Conservation (phyloP, 1,140 invertebrate species). For the Acromyrmex charruanus region DNA sequence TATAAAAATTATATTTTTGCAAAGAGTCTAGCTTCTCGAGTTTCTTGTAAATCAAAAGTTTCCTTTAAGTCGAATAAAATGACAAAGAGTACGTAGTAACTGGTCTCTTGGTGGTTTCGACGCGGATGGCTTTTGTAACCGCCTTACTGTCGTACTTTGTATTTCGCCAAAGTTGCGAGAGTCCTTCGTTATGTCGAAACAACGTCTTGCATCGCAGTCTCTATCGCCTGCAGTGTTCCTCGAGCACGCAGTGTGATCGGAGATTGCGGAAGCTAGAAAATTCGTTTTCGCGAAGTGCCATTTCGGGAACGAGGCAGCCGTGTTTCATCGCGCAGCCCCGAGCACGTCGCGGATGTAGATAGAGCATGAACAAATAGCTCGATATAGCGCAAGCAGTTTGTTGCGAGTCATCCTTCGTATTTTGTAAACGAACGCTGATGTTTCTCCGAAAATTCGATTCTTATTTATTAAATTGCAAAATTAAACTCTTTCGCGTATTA, state of each 20-base stretch:
- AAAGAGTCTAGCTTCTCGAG: not conserved
- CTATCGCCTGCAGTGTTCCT: conserved; percentile 58
- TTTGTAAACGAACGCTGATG: not conserved
- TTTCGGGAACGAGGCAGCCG: conserved; percentile 76
- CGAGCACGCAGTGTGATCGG: conserved; percentile 65
- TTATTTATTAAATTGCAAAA: not conserved
- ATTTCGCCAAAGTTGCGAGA: conserved; percentile 59
- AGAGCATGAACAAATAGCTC: conserved; percentile 77
- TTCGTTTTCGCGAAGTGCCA: conserved; percentile 77
- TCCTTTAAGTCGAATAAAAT: conserved; percentile 38
- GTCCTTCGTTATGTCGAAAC: conserved; percentile 63
- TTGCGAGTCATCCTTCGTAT: conserved; percentile 54
- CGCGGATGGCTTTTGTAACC: conserved; percentile 59
- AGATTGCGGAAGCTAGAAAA: conserved; percentile 75
- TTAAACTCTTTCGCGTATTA: not conserved
- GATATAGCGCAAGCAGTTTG: conserved; percentile 69
- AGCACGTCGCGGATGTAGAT: conserved; percentile 75
- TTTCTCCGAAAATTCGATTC: conserved; percentile 25
- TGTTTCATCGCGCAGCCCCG: conserved; percentile 72
- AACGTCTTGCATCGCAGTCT: conserved; percentile 50
- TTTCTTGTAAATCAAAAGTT: conserved; percentile 48
- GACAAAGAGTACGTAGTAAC: conserved; percentile 44
- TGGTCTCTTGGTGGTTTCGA: conserved; percentile 22
- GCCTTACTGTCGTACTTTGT: conserved; percentile 62
- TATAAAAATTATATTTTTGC: not conserved